phyloP scores from a whole-genome alignment of 2,888 invertebrate genomes.

The Hoplodrina blanda region DNA sequence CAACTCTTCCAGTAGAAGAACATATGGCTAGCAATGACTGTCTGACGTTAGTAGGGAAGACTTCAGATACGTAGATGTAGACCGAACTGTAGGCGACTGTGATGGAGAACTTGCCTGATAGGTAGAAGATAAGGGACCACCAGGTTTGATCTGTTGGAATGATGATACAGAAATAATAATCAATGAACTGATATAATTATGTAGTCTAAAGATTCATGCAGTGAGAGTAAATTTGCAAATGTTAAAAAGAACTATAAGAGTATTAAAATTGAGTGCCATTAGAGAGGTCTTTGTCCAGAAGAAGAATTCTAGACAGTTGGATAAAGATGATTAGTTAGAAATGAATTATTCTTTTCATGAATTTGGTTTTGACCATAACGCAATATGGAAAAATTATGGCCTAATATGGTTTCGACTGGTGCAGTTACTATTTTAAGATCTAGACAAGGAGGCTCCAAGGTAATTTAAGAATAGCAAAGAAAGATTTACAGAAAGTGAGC shows the following conservation, averaged over 20 bases:
- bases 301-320: no score
- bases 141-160: constrained; percentile 77
- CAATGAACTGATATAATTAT: neutral
- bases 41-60: constrained; percentile 92
- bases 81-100: constrained; percentile 92
- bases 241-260: no score
- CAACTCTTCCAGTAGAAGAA: constrained; percentile 92
- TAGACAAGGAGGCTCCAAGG: neutral
- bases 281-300: no score
- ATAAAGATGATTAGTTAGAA: no score
- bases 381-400: no score
- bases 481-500: neutral
- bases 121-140: constrained; percentile 88
- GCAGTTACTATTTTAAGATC: neutral
- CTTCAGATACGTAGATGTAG: constrained; percentile 93
- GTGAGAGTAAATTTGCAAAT: no score
- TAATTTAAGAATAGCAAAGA: neutral
- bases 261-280: no score
- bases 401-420: no score
- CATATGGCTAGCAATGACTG: constrained; percentile 92
- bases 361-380: no score
- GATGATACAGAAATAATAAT: neutral
- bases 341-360: no score
- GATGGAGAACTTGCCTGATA: constrained; percentile 92
- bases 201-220: no score